Evolutionary conservation across 1,140 invertebrate genomes (phyloP).

Genomic region (Ceratina australensis): DNA sequence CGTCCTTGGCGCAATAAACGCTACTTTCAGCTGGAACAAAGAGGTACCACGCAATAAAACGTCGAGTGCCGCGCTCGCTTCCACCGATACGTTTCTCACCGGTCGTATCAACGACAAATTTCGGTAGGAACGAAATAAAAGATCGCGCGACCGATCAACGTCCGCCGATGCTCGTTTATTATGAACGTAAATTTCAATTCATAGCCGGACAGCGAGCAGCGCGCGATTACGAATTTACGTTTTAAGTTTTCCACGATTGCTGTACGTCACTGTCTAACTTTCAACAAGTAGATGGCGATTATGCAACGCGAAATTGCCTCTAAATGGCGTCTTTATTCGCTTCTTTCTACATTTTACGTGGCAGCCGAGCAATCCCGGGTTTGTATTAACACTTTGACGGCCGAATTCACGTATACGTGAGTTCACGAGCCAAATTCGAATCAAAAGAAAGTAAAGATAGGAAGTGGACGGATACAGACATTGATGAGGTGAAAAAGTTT

Average conservation of each 20-base stretch:
- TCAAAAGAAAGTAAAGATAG: no score
- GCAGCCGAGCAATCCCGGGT: background rate
- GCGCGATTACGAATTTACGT: no score
- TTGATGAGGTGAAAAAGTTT: no score
- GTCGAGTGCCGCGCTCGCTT: conserved; percentile 15
- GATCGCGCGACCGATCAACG: no score
- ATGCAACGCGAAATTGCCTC: background rate
- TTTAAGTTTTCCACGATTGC: no score
- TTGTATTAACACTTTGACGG: no score
- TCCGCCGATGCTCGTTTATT: background rate
- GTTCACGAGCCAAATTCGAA: no score
- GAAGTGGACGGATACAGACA: no score
- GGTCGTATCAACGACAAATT: no score
- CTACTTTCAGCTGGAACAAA: conserved; percentile 36
- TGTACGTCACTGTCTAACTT: background rate
- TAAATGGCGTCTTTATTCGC: background rate
- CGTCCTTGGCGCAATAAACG: conserved; percentile 40
- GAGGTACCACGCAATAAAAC: conserved; percentile 29
- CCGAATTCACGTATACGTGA: no score
- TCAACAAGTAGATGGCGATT: conserved; percentile 8
- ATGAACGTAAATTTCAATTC: background rate
- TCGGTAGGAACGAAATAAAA: no score
- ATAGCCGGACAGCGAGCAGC: no score
- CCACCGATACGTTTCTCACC: background rate
- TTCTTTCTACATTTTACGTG: background rate